Evolutionary conservation across 1,140 invertebrate species (phyloP), one percentile per base, ranked within the genome.

Genomic region (Plutomurus gul): DNA sequence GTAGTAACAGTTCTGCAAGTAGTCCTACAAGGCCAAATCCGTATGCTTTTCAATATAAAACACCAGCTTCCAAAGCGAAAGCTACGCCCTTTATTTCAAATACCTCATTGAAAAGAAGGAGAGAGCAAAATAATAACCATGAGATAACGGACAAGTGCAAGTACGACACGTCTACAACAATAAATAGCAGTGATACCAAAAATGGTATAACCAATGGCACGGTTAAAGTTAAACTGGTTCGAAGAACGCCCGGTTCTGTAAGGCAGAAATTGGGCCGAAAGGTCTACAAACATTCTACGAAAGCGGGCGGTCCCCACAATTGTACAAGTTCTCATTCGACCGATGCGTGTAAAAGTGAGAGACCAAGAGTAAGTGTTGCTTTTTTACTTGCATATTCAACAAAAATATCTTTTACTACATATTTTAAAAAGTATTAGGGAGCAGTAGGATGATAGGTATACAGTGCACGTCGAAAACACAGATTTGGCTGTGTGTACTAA

Each of bases 1-100:
- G 36, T 22, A 74, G 72, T 74, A 74, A 43, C 27, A 74, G 72
- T 74, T n/a, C 72, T 13, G 72, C 22, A 72, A 72, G 70, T 72
- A 43, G 70, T 72, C 36, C 70, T 11, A 72, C 36, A 30, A 65
- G 56, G 16, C 56, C 11, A 65, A 65, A 65, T 30, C 56, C 56
- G n/a, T 65, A 65, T 30, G 56, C 56, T 65, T 65, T 65, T 65
- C 70, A 72, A 22, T 40, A 60, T 27, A 71, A 39, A 22, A 75
- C 51, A 39, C 16, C 47, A n/a, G 22, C 18, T 25, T 72, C 36
- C 40, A 40, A 72, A 20, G 39, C 36, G 13, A 72, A 72, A 72
- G 70, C 70, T 27, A 46, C 70, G 16, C 56, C 56, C 18, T 65
- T 65, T 65, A 33, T 65, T 33, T 33, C 27, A 11, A 60, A 11